Evolutionary conservation across 2,113 vertebrate species (phyloP).

Genomic region (Neogale vison): DNA sequence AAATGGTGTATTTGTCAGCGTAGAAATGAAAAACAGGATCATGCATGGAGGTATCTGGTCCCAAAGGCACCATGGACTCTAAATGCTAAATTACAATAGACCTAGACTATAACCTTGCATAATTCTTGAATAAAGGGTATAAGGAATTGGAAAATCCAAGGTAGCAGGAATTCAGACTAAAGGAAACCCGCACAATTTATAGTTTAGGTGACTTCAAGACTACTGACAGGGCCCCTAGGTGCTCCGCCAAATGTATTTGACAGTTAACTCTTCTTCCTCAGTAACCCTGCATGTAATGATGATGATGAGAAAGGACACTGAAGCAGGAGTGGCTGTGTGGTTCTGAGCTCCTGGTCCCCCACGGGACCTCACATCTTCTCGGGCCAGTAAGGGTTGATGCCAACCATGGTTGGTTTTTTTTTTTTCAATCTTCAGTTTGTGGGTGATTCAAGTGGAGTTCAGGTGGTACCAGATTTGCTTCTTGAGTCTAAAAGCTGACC

Average conservation of each 20-base stretch:
- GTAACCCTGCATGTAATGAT: too few relatives aligned
- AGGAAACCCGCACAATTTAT: not conserved
- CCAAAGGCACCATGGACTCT: constrained; percentile 56
- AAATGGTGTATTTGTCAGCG: constrained; percentile 67
- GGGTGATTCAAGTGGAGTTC: not conserved
- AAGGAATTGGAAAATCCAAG: not conserved
- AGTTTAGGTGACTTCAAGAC: not conserved
- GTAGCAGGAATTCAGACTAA: not conserved
- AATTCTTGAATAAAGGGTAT: constrained; percentile 50
- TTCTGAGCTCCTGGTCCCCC: too few relatives aligned
- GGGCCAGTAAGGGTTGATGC: not conserved
- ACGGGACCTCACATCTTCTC: not conserved
- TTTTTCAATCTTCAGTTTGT: not conserved
- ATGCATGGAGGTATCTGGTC: constrained; percentile 50
- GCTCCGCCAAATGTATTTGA: not conserved
- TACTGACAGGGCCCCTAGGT: not conserved
- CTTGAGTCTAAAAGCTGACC: not conserved
- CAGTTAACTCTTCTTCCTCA: not conserved
- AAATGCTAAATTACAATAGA: constrained; percentile 71
- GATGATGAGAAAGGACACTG: not conserved
- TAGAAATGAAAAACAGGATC: constrained; percentile 65
- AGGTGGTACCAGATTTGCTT: not conserved
- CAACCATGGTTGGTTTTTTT: not conserved
- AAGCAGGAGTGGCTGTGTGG: not conserved
- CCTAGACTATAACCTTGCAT: constrained; percentile 47